These are phyloP conservation scores for Caenorhabditis sp. DNA, from an alignment of 2,888 invertebrate genomes.

Conservation along the genomic window DNA sequence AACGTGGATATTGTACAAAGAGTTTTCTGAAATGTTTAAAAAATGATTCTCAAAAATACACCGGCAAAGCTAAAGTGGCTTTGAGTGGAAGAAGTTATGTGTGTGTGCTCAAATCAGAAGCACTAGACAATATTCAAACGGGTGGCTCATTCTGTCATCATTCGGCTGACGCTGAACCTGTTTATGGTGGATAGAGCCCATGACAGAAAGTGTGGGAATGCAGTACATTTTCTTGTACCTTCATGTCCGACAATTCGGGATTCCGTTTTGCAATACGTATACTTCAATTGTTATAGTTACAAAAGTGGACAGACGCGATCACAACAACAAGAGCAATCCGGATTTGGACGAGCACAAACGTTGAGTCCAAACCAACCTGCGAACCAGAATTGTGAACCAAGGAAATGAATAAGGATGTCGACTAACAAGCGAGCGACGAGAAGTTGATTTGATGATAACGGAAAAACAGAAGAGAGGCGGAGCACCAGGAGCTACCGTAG, in stretches of 20 bases:
- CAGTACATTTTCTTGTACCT: conserved; percentile 54
- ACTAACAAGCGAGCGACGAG: not conserved
- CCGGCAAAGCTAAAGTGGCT: too few relatives aligned
- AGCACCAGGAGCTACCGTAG: conserved; percentile 33
- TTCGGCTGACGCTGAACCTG: not conserved
- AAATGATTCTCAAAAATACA: too few relatives aligned
- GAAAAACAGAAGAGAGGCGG: conserved; percentile 35
- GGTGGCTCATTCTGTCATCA: too few relatives aligned
- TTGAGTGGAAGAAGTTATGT: too few relatives aligned
- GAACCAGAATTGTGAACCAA: not conserved
- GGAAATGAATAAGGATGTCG: not conserved
- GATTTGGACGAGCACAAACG: conserved; percentile 20
- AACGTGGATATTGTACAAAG: too few relatives aligned
- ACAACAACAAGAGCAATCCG: conserved; percentile 34
- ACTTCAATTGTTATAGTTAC: conserved; percentile 52
- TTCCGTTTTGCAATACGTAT: conserved; percentile 27
- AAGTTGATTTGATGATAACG: conserved; percentile 2
- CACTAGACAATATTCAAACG: too few relatives aligned
- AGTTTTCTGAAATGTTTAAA: too few relatives aligned
- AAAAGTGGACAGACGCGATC: conserved; percentile 10
- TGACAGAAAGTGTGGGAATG: not conserved
- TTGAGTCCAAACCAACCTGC: not conserved
- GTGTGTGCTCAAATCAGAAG: too few relatives aligned
- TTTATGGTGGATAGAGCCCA: not conserved
- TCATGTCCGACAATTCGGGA: conserved; percentile 3